Base-by-base conservation (phyloP, 2,888 invertebrate species). In the Harmothoe impar region DNA sequence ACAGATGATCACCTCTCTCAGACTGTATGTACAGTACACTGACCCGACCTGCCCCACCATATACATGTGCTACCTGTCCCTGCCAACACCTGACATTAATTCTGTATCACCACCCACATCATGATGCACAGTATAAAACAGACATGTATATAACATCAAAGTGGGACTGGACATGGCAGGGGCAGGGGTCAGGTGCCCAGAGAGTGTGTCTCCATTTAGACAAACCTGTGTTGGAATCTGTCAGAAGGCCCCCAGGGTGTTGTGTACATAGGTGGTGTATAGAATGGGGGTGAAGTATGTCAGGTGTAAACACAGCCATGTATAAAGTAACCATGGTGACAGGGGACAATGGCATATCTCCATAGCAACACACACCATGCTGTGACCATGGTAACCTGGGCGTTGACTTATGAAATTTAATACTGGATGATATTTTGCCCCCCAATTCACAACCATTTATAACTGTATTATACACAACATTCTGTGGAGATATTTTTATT, bases 21-120 rank as follows among this genome's bases (percentile, higher is more conserved):
- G 43, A 43, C 43, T 7, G 43, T 43, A 43, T 43, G 10, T 43
- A 10, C 10, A 7, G 10, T 43, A 10, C 10, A 3, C 43, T 10
- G 10, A 43, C 43, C 43, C 10, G 62, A 15, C 3, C 62, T 62
- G 62, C 62, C 15, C 62, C 15, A 62, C 20, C 7, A 3, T n/a
- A 62, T n/a, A 5, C 23, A n/a, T 20, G 62, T 15, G 12, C 72
- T 29, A 72, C 72, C 72, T 72, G 29, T 25, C 29, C 72, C 72
- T 72, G 72, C 72, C 72, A 72, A 29, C 15, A 25, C 31, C 31
- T 29, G 72, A 29, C 72, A 72, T 72, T 72, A 72, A 72, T 29
- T 72, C 29, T n/a, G 15, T 3, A 72, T 72, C 31, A 29, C 15
- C 29, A 15, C 72, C 25, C 0, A 25, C 72, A 12, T 72, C n/a